These are phyloP conservation scores for Spheniscus humboldti DNA, from an alignment of 2,797 vertebrate species.

Conservation along the genomic window DNA sequence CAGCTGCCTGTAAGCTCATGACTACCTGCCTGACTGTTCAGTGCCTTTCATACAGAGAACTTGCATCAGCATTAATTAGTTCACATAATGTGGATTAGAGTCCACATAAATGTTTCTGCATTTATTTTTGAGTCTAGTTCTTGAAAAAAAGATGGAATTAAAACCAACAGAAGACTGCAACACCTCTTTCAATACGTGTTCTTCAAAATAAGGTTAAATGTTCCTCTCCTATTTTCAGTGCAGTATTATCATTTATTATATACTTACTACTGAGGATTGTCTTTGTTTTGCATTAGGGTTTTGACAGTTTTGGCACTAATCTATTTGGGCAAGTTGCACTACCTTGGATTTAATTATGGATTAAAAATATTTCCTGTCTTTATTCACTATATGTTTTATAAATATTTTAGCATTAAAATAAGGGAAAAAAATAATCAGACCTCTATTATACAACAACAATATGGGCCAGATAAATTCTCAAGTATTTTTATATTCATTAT, in stretches of 20 bases:
- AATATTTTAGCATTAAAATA: not conserved
- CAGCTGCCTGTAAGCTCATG: not conserved
- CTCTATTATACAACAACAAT: not conserved
- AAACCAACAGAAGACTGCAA: not conserved
- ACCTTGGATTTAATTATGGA: not conserved
- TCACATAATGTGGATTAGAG: not conserved
- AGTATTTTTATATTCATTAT: not conserved
- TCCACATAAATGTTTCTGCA: not conserved
- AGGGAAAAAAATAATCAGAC: fast-evolving
- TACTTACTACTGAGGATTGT: not conserved
- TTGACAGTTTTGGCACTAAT: not conserved
- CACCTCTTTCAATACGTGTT: not conserved
- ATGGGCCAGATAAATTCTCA: not conserved
- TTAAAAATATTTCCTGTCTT: not conserved
- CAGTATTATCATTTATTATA: not conserved
- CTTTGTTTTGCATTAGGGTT: not conserved
- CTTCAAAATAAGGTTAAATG: not conserved
- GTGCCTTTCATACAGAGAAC: not conserved
- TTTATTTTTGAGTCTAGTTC: not conserved
- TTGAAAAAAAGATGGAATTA: not conserved
- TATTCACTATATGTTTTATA: not conserved
- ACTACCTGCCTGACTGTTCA: not conserved
- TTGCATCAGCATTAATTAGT: not conserved
- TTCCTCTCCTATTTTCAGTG: not conserved
- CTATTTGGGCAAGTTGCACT: not conserved